Base-by-base conservation (phyloP, 2,888 invertebrate species). In the Thyatira batis region DNA sequence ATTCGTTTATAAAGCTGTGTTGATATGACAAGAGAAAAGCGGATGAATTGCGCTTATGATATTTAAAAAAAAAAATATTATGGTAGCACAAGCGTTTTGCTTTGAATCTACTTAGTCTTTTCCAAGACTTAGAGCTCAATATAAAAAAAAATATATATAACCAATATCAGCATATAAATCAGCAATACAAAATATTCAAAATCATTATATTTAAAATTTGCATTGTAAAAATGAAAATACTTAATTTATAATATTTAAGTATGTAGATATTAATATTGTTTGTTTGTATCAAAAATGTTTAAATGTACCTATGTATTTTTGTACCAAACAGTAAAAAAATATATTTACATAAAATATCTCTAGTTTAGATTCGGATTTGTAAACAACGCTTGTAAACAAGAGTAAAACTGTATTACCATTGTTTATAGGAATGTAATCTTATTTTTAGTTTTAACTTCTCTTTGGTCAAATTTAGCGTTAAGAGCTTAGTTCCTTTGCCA, bases 301-400 rank as follows among this genome's bases (percentile, higher is more conserved):
- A 64, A 62, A 58, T 60, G 61, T 63, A 63, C 65, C 81, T 86
- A 86, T 87, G 82, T 86, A 86, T 87, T 86, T 86, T 87, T 86
- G 71, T 86, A 86, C 82, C 73, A 73, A 81, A 80, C 74, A 8
- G 63, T 71, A 65, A 70, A 73, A 73, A 73, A 69, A 50, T 65
- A 57, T 67, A 63, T 57, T 57, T 56, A 20, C 54, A 54, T 50
- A 62, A 63, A 64, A 60, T 64, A 63, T 69, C 67, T 57, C 61
- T 58, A 57, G 60, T 58, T 59, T 60, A 56, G 58, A 57, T 51
- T 53, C 55, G 50, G 59, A 50, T 57, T 58, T 54, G 52, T 52
- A 57, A 61, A 51, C 58, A 51, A 67, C 62, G 64, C 63, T 68
- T 60, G 56, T 65, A 71, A 65, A 55, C 17, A 17, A 8, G 39